A percentile compares a stretch with the other conserved stretches of the same genome.
Evolutionary conservation across 2,113 vertebrate species (phyloP).

Genomic region (Amphilophus citrinellus): DNA sequence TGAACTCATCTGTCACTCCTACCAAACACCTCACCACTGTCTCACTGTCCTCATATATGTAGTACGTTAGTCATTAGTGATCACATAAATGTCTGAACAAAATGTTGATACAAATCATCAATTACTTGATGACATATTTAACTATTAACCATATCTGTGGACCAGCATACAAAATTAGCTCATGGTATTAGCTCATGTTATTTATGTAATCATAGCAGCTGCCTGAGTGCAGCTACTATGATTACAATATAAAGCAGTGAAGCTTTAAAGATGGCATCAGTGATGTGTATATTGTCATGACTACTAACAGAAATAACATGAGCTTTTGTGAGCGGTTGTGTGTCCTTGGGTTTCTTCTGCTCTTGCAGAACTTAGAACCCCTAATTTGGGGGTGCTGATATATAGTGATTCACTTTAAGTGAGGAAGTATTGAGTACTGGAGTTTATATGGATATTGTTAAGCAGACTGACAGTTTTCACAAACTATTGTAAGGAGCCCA

Average conservation of each 20-base stretch:
- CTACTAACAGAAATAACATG: neutral
- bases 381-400: neutral
- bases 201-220: too few species aligned
- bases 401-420: neutral
- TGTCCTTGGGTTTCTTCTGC: neutral
- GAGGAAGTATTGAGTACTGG: neutral
- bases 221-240: neutral
- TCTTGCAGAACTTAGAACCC: neutral
- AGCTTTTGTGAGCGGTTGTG: neutral
- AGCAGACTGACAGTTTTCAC: constrained; percentile 8
- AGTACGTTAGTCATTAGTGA: neutral
- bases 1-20: too few species aligned
- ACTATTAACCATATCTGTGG: neutral
- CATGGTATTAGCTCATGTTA: too few species aligned
- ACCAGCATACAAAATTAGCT: neutral
- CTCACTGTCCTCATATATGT: neutral
- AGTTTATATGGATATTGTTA: constrained; percentile 6
- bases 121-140: neutral
- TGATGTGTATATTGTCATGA: neutral
- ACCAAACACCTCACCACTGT: neutral
- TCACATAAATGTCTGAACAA: neutral
- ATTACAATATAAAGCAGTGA: neutral
- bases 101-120: neutral
- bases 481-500: neutral
- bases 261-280: neutral